Percentiles rank a stretch among this genome's conserved stretches.
These are phyloP conservation scores for Theocolax elegans DNA, from an alignment of 1,140 invertebrate species.

Conservation along the genomic window DNA sequence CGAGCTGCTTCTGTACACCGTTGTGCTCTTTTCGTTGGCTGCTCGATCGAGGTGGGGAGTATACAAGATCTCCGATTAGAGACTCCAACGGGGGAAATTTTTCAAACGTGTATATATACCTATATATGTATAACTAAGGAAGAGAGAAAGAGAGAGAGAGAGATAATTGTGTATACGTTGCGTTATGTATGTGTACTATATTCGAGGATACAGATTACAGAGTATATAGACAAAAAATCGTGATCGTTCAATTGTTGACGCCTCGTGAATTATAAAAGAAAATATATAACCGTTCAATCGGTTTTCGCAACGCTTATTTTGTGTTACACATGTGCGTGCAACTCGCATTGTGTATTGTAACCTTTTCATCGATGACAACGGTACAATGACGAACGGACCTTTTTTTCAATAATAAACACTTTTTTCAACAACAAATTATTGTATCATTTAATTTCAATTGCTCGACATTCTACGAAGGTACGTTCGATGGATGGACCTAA, in stretches of 20 bases:
- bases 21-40: background rate
- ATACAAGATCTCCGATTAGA: conserved; percentile 20
- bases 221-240: conserved; percentile 10
- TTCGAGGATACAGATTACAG: background rate
- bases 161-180: conserved; percentile 22
- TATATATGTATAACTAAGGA: background rate
- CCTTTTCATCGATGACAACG: background rate
- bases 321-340: background rate
- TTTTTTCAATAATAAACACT: no score
- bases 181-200: background rate
- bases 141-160: background rate
- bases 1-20: background rate
- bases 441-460: no score
- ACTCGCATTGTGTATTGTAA: background rate
- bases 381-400: no score
- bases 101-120: no score
- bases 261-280: background rate
- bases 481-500: no score
- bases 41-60: background rate
- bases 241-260: conserved; percentile 13
- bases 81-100: background rate
- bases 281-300: background rate
- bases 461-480: no score
- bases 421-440: no score
- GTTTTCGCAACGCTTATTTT: background rate